Conservation (phyloP, 2,888 invertebrate species). For the Dioctria linearis region DNA sequence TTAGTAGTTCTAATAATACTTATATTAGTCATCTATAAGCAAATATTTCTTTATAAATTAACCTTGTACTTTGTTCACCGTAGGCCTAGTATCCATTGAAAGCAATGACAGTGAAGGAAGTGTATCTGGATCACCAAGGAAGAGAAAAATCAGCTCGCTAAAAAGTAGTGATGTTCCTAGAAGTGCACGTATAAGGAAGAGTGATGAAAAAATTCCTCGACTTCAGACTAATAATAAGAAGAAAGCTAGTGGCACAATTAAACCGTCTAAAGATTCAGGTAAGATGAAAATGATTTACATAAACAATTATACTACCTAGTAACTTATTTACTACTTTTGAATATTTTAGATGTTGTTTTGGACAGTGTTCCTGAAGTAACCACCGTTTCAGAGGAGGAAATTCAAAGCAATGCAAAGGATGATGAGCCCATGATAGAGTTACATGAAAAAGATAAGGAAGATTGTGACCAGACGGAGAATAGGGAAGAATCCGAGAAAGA, state of each 20-base stretch:
- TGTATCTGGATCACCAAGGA: slow-evolving; percentile 4
- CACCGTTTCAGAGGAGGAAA: not conserved
- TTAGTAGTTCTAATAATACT: not conserved
- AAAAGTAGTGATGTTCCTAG: slow-evolving; percentile 19
- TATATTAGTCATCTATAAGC: too few species aligned
- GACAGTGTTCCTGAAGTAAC: not conserved
- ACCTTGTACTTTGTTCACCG: not conserved
- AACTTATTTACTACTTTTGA: too few species aligned
- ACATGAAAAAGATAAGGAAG: not conserved
- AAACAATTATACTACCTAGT: too few species aligned
- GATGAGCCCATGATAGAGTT: not conserved
- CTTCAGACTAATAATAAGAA: not conserved
- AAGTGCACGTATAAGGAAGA: slow-evolving; percentile 20
- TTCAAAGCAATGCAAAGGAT: not conserved
- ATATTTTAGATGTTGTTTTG: too few species aligned
- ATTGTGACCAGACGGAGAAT: not conserved
- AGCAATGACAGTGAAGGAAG: not conserved
- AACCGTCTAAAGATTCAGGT: not conserved
- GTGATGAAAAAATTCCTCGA: slow-evolving; percentile 43
- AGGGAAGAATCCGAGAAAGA: not conserved
- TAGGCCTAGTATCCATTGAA: not conserved
- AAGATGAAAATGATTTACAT: not conserved
- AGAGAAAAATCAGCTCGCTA: slow-evolving; percentile 10
- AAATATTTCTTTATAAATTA: not conserved
- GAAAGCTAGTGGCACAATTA: too few species aligned